Conservation (phyloP, 1,140 invertebrate species). For the Panulirus ornatus region DNA sequence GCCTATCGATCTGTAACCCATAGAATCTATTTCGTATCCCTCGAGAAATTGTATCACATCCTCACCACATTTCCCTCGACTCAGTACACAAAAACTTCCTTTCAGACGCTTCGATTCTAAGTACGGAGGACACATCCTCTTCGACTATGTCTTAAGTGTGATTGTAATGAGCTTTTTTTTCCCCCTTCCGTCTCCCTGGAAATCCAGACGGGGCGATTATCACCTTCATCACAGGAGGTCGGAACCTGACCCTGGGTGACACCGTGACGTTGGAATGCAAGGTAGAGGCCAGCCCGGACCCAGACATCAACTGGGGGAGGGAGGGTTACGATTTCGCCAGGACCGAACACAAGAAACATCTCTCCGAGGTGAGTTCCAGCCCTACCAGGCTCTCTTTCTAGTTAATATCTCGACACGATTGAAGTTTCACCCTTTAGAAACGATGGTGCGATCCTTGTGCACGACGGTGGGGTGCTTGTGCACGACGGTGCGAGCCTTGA, state of each 20-base stretch:
- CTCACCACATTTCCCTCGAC: not conserved
- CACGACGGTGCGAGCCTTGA: too few relatives aligned
- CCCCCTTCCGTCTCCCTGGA: not conserved
- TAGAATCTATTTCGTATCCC: too few relatives aligned
- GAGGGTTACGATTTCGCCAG: constrained; percentile 34
- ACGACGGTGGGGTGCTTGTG: too few relatives aligned
- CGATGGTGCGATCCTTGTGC: too few relatives aligned
- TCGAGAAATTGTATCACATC: too few relatives aligned
- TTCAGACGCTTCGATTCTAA: not conserved
- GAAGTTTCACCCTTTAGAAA: not conserved
- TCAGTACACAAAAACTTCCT: not conserved
- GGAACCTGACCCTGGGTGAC: constrained; percentile 5
- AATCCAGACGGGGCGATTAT: constrained; percentile 30
- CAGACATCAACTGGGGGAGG: constrained; percentile 28
- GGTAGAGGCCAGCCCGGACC: constrained; percentile 36
- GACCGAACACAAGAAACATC: constrained; percentile 45
- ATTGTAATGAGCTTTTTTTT: not conserved
- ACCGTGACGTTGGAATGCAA: constrained; percentile 10
- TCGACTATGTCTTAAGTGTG: not conserved
- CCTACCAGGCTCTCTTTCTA: not conserved
- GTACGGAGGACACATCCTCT: not conserved
- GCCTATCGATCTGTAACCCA: too few relatives aligned
- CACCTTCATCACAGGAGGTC: constrained; percentile 16
- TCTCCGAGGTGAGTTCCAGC: constrained; percentile 18
- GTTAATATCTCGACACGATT: not conserved